Evolutionary conservation across 2,888 invertebrate species (phyloP).

Genomic region (Amiota communis): DNA sequence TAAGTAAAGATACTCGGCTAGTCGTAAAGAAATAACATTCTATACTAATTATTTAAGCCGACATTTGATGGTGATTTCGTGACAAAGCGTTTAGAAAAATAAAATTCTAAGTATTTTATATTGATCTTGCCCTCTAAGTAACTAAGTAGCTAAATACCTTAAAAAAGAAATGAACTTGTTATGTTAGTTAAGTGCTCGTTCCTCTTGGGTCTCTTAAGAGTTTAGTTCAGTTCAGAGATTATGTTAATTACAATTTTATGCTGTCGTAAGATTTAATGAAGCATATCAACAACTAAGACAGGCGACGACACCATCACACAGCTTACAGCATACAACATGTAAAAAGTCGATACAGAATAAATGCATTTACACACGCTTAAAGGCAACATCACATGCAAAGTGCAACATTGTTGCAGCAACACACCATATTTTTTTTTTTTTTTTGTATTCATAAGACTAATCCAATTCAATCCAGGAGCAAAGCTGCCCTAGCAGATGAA

Average conservation of each 20-base stretch:
- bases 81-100: conserved; percentile 3
- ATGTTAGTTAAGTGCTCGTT: too few relatives aligned
- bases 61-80: conserved; percentile 6
- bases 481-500: neutral
- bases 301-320: neutral
- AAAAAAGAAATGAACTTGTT: too few relatives aligned
- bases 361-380: neutral
- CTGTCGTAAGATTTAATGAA: conserved; percentile 20
- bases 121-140: neutral
- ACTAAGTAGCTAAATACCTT: neutral
- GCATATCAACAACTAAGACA: conserved; percentile 13
- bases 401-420: conserved; percentile 40
- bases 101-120: neutral
- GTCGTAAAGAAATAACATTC: neutral
- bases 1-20: neutral
- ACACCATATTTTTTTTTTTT: too few relatives aligned
- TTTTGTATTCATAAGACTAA: too few relatives aligned
- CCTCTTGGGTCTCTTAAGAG: too few relatives aligned
- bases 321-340: too few relatives aligned
- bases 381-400: neutral
- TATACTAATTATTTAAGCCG: neutral
- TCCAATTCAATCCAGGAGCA: neutral
- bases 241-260: conserved; percentile 44
- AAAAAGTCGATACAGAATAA: too few relatives aligned
- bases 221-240: conserved; percentile 21